Evolutionary conservation across 2,888 invertebrate genomes (phyloP).

Genomic region (Pseudococcus viburni): DNA sequence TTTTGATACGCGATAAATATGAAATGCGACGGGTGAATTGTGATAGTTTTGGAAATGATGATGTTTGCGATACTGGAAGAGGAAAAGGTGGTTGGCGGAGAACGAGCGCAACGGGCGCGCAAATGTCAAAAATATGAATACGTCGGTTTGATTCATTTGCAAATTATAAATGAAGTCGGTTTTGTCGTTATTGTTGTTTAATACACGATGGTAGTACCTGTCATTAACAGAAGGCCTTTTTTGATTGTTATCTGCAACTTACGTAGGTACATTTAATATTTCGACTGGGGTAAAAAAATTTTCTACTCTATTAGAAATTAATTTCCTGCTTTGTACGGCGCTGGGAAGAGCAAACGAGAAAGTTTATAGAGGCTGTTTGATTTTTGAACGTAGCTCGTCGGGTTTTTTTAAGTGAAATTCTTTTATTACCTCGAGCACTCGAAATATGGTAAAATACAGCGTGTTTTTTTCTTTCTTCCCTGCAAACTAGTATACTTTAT

Average conservation of each 20-base stretch:
- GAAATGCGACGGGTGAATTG: neutral
- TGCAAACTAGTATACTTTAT: constrained; percentile 10
- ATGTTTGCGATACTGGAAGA: neutral
- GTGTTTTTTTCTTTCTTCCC: neutral
- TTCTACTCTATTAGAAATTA: constrained; percentile 39
- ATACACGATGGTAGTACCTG: constrained; percentile 40
- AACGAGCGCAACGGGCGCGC: neutral
- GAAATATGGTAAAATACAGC: constrained; percentile 39
- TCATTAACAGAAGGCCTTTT: constrained; percentile 27
- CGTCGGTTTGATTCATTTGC: constrained; percentile 21
- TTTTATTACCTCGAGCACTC: constrained; percentile 26
- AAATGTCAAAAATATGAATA: constrained; percentile 40
- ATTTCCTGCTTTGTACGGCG: constrained; percentile 1
- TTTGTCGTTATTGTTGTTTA: constrained; percentile 41
- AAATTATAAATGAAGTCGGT: constrained; percentile 45
- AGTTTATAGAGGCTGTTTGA: neutral
- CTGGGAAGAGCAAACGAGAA: neutral
- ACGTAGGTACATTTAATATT: constrained; percentile 5
- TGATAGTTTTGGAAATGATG: neutral
- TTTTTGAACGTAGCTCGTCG: neutral
- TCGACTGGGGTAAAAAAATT: neutral
- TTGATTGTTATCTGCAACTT: constrained; percentile 44
- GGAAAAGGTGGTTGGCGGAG: neutral
- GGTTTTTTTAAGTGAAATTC: neutral
- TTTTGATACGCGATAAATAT: constrained; percentile 2